A percentile compares a stretch with the other conserved stretches of the same genome.
Conservation (phyloP, 2,888 invertebrate species). For the Deilephila porcellus region DNA sequence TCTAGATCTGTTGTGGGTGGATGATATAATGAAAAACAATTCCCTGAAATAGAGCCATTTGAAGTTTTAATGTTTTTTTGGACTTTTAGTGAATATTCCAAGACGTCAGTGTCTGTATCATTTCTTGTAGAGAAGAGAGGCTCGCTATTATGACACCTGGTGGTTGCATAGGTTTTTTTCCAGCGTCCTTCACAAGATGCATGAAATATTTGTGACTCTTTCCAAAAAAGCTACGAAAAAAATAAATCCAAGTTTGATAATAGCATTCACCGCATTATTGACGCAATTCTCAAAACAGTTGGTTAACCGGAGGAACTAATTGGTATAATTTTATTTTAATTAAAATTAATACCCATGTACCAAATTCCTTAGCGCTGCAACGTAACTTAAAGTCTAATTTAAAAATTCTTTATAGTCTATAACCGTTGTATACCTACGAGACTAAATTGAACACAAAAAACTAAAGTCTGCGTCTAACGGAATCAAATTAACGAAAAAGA, state of each 20-base stretch:
- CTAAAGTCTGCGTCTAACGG: not conserved
- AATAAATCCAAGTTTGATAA: not conserved
- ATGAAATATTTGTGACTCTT: not conserved
- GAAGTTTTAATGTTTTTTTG: too few species aligned
- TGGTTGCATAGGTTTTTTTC: too few species aligned
- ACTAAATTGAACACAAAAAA: slow-evolving; percentile 7
- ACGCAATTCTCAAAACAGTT: not conserved
- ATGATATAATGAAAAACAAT: too few species aligned
- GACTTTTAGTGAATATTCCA: too few species aligned
- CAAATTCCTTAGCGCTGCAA: slow-evolving; percentile 20
- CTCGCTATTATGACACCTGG: too few species aligned
- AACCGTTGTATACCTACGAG: slow-evolving; percentile 14
- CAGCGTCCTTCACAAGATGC: too few species aligned
- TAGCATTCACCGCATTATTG: not conserved
- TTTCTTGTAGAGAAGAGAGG: too few species aligned
- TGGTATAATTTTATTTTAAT: slow-evolving; percentile 18
- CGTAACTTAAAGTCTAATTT: slow-evolving; percentile 18
- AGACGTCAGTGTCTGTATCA: too few species aligned
- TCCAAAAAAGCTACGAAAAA: not conserved
- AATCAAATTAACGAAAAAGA: not conserved
- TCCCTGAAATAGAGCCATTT: too few species aligned
- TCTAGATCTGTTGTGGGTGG: too few species aligned
- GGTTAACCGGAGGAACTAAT: slow-evolving; percentile 17
- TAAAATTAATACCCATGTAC: slow-evolving; percentile 7
- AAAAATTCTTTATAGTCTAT: slow-evolving; percentile 17